phyloP scores from a whole-genome alignment of 2,888 invertebrate species.

The Nezara viridula region DNA sequence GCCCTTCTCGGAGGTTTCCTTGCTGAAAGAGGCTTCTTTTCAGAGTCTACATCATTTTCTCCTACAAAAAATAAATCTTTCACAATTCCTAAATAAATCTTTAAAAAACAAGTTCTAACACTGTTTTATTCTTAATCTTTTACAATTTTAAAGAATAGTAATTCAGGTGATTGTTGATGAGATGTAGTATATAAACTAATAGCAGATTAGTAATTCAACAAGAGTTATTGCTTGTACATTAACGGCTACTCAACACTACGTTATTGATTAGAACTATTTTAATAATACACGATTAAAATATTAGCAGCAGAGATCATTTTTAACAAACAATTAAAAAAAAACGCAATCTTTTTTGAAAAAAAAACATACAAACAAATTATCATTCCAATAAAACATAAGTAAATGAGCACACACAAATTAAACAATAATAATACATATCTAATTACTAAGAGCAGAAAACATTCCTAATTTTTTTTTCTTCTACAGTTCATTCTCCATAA shows the following conservation, averaged over 20 bases:
- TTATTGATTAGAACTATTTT: conserved; percentile 4
- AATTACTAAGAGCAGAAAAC: background rate
- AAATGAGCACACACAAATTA: conserved; percentile 6
- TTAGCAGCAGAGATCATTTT: conserved; percentile 12
- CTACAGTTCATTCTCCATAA: background rate
- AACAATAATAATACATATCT: background rate
- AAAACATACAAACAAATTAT: background rate
- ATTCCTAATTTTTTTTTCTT: background rate
- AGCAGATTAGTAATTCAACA: background rate
- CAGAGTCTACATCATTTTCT: conserved; percentile 49
- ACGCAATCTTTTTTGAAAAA: background rate
- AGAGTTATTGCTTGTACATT: background rate
- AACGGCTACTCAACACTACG: conserved; percentile 30
- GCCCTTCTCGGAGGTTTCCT: conserved; percentile 71
- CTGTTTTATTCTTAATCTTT: background rate
- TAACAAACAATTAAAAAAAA: background rate
- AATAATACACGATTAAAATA: background rate
- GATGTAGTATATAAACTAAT: background rate
- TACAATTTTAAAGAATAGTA: conserved; percentile 12
- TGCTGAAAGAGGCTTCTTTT: conserved; percentile 47
- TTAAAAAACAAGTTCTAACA: background rate
- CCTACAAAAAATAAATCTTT: conserved; percentile 56
- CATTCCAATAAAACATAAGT: conserved; percentile 9
- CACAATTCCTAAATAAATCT: conserved; percentile 32
- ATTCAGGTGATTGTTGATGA: conserved; percentile 27